A percentile compares a stretch with the other conserved stretches of the same genome.
Conservation (phyloP, 2,888 invertebrate species). For the Caenorhabditis afra region DNA sequence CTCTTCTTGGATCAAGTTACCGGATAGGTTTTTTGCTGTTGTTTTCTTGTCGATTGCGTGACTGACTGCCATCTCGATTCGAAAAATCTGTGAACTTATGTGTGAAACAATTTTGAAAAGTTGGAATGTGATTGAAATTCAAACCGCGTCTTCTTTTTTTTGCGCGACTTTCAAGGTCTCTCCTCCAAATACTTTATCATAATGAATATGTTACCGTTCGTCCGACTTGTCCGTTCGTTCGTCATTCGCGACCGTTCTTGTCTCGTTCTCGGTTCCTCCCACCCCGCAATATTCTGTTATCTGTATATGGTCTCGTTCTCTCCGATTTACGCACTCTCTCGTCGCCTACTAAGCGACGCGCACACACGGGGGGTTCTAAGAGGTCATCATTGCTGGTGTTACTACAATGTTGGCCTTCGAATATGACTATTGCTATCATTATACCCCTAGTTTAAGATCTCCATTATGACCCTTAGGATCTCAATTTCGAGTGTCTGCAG, state of each 20-base stretch:
- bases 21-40: conserved; percentile 10
- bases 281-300: conserved; percentile 46
- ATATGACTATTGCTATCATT: conserved; percentile 43
- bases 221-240: conserved; percentile 19
- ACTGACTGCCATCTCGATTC: too few species aligned
- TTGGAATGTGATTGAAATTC: too few species aligned
- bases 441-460: conserved; percentile 10
- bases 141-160: too few species aligned
- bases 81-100: too few species aligned
- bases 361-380: conserved; percentile 52
- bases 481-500: too few species aligned
- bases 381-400: conserved; percentile 59
- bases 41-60: background rate
- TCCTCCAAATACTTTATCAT: conserved; percentile 1
- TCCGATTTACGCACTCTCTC: conserved; percentile 30
- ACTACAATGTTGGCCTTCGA: conserved; percentile 55
- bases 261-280: conserved; percentile 10
- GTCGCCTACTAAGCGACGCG: conserved; percentile 13
- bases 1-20: conserved; percentile 26
- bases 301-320: conserved; percentile 46
- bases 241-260: conserved; percentile 9
- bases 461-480: too few species aligned
- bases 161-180: too few species aligned
- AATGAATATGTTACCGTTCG: conserved; percentile 29
- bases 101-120: too few species aligned